phyloP scores from a whole-genome alignment of 2,797 vertebrate species.

The Xenopus petersii region DNA sequence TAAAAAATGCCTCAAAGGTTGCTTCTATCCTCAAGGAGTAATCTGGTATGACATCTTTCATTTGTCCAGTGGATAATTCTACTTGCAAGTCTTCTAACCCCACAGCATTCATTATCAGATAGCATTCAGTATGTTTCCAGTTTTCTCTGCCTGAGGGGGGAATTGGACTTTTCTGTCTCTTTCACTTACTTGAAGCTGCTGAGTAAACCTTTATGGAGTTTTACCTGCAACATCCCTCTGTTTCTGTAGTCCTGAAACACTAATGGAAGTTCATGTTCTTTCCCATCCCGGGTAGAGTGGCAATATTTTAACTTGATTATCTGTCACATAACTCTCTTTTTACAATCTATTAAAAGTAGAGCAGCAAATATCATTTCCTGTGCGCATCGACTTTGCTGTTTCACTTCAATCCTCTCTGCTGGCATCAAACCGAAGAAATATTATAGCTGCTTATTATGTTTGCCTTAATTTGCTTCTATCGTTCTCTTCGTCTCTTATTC shows the following conservation, averaged over 20 bases:
- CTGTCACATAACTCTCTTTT: not conserved
- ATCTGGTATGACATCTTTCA: not conserved
- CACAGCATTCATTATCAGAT: not conserved
- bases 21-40: not conserved
- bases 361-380: not conserved
- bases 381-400: not conserved
- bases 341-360: not conserved
- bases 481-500: too few relatives aligned
- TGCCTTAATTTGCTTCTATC: too few relatives aligned
- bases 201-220: not conserved
- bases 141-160: not conserved
- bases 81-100: not conserved
- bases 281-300: not conserved
- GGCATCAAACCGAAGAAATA: too few relatives aligned
- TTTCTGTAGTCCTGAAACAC: not conserved
- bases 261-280: not conserved
- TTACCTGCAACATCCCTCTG: not conserved
- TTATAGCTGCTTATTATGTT: too few relatives aligned
- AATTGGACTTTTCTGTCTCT: not conserved
- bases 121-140: not conserved
- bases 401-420: not conserved
- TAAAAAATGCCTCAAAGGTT: not conserved
- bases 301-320: conserved; percentile 2
- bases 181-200: not conserved
- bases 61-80: not conserved